Percentiles rank a stretch among this genome's conserved stretches.
Conservation (phyloP, 2,113 vertebrate genomes). For the Leptobrachium ailaonicum region DNA sequence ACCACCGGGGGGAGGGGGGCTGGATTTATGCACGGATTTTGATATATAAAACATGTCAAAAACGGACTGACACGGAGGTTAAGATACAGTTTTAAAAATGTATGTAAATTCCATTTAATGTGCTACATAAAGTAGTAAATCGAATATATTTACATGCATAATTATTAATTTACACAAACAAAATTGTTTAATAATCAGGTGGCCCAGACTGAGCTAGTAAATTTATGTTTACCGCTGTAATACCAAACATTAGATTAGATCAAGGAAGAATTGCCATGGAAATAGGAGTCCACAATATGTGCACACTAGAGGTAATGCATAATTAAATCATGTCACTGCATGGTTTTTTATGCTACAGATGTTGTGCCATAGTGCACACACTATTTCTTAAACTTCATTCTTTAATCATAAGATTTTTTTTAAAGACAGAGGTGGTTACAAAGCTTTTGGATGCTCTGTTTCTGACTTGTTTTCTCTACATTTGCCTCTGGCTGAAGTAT, state of each 20-base stretch:
- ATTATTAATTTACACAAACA: neutral
- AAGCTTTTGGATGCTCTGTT: too few species aligned
- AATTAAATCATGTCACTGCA: constrained; percentile 13
- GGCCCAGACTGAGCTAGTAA: neutral
- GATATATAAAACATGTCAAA: too few species aligned
- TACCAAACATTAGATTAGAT: neutral
- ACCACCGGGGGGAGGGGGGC: too few species aligned
- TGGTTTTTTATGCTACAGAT: neutral
- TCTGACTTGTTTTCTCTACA: too few species aligned
- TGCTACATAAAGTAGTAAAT: too few species aligned
- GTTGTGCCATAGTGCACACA: neutral
- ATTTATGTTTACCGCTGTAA: neutral
- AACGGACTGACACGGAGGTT: too few species aligned
- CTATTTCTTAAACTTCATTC: neutral
- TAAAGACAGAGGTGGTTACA: too few species aligned
- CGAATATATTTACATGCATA: too few species aligned
- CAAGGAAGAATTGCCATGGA: constrained; percentile 29
- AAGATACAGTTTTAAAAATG: too few species aligned
- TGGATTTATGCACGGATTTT: too few species aligned
- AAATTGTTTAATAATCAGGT: neutral
- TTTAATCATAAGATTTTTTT: neutral
- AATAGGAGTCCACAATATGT: constrained; percentile 14
- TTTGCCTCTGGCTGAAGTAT: too few species aligned
- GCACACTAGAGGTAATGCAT: constrained; percentile 1
- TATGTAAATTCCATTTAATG: too few species aligned